phyloP scores from a whole-genome alignment of 2,113 vertebrate genomes.

The Nycticebus coucang region DNA sequence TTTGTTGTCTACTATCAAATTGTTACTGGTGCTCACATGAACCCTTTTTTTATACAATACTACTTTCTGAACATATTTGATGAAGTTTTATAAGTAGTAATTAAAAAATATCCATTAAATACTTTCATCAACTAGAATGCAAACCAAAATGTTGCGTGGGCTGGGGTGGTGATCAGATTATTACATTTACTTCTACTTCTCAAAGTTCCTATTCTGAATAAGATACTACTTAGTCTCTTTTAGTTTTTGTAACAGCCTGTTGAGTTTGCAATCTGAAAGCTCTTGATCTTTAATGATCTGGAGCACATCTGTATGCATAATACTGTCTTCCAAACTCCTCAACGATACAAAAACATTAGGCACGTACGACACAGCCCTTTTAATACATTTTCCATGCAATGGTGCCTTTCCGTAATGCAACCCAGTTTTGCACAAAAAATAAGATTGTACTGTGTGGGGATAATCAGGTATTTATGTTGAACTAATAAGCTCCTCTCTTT shows the following conservation, averaged over 20 bases:
- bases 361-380: conserved; percentile 65
- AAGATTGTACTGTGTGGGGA: conserved; percentile 30
- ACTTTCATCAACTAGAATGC: background rate
- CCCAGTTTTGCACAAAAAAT: conserved; percentile 70
- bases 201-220: conserved; percentile 34
- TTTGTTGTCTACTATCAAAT: background rate
- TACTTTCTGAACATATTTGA: background rate
- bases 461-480: conserved; percentile 62
- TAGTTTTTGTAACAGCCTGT: conserved; percentile 37
- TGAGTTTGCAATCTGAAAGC: conserved; percentile 65
- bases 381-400: conserved; percentile 73
- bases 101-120: background rate
- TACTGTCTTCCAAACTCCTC: conserved; percentile 55
- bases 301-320: conserved; percentile 66
- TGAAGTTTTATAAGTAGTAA: conserved; percentile 16
- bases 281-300: conserved; percentile 77
- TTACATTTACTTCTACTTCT: background rate
- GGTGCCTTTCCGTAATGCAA: conserved; percentile 64
- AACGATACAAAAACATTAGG: conserved; percentile 66
- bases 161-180: background rate
- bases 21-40: background rate
- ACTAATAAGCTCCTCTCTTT: conserved; percentile 65
- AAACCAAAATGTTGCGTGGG: background rate
- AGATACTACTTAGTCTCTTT: conserved; percentile 21
- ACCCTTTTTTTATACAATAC: background rate